These are phyloP conservation scores for Clarias pachynema DNA, from an alignment of 2,797 vertebrate species.

Conservation along the genomic window DNA sequence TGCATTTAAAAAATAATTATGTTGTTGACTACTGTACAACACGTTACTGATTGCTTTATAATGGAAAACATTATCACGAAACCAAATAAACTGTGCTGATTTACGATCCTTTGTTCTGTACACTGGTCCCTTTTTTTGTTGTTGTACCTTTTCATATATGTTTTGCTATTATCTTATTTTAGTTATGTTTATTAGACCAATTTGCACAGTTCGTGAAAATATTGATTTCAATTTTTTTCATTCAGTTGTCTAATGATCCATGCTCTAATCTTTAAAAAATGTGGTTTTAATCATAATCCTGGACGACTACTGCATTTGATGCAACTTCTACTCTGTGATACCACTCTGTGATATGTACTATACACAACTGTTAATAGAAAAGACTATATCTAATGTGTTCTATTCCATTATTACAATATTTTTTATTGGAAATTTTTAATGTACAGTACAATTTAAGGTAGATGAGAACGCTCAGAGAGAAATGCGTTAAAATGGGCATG, in stretches of 20 bases:
- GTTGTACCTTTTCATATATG: background rate
- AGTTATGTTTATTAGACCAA: background rate
- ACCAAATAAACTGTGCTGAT: slow-evolving; percentile 73
- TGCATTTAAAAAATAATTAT: slow-evolving; percentile 56
- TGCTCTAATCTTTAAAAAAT: background rate
- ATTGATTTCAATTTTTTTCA: background rate
- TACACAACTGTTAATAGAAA: background rate
- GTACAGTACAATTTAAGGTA: no score
- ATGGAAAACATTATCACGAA: slow-evolving; percentile 60
- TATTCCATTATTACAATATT: background rate
- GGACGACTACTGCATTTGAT: background rate
- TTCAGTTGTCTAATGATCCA: background rate
- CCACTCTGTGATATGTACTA: background rate
- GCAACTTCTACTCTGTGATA: no score
- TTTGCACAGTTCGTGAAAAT: no score
- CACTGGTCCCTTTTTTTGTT: slow-evolving; percentile 25
- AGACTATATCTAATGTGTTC: background rate
- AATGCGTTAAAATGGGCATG: background rate
- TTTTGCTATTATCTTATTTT: background rate
- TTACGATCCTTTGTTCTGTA: slow-evolving; percentile 54
- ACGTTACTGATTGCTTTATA: slow-evolving; percentile 64
- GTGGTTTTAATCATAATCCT: background rate
- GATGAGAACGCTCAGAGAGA: background rate
- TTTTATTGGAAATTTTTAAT: no score
- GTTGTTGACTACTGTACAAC: slow-evolving; percentile 78